A percentile compares a stretch with the other conserved stretches of the same genome.
Conservation (phyloP, 2,797 vertebrate species). For the Clarias fuscus region DNA sequence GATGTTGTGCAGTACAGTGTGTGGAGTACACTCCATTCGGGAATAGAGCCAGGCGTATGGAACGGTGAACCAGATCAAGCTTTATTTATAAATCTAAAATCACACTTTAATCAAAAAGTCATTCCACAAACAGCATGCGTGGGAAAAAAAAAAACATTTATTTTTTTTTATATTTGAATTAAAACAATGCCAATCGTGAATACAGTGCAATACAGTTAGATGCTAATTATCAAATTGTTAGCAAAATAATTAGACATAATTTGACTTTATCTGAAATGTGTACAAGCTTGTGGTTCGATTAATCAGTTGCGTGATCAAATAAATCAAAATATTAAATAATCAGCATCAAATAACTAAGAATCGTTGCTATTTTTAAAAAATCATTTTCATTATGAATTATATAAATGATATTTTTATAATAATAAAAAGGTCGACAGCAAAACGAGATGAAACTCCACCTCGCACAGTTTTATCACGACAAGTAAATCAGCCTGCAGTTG, state of each 20-base stretch:
- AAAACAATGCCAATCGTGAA: not conserved
- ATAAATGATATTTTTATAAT: no score
- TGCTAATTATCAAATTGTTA: not conserved
- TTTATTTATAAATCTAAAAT: not conserved
- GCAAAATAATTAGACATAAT: not conserved
- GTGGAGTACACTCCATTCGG: slow-evolving; percentile 8
- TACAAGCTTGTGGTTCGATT: not conserved
- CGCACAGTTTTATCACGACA: no score
- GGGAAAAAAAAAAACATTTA: not conserved
- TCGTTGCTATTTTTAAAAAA: no score
- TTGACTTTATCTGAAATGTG: not conserved
- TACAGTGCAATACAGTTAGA: not conserved
- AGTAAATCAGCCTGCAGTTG: no score
- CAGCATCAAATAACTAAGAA: no score
- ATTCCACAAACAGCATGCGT: not conserved
- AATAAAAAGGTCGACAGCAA: no score
- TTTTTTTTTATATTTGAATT: not conserved
- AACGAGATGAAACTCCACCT: no score
- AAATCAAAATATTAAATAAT: no score
- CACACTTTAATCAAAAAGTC: not conserved
- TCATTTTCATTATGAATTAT: no score
- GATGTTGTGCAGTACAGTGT: not conserved
- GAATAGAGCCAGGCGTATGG: not conserved
- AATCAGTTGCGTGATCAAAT: no score
- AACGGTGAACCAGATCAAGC: not conserved